phyloP scores from a whole-genome alignment of 2,797 vertebrate genomes.

The Schizopygopsis malacanthus region DNA sequence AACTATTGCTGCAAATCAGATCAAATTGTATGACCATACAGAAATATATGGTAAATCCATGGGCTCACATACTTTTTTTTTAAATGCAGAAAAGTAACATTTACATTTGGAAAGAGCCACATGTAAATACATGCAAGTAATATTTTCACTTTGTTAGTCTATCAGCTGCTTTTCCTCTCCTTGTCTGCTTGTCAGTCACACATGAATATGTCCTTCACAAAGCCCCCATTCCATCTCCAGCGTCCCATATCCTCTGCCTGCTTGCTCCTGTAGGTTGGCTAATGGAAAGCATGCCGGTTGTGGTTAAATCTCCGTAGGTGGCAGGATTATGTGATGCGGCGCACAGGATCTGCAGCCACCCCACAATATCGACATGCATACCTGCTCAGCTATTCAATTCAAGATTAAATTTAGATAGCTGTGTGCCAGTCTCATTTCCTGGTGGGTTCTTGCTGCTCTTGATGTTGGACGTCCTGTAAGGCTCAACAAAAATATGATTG shows the following conservation, averaged over 20 bases:
- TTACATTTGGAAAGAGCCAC: conserved; percentile 8
- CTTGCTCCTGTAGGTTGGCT: conserved; percentile 13
- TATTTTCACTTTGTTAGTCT: conserved; percentile 20
- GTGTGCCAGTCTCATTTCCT: conserved; percentile 48
- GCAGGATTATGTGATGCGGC: conserved; percentile 30
- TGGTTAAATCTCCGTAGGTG: conserved; percentile 25
- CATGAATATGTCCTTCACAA: conserved; percentile 41
- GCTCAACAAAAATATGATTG: conserved; percentile 33
- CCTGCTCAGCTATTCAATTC: conserved; percentile 24
- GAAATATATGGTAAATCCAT: too few relatives aligned
- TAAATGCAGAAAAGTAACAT: not conserved
- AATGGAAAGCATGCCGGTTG: conserved; percentile 51
- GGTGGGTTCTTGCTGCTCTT: conserved; percentile 46
- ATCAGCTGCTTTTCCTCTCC: conserved; percentile 11
- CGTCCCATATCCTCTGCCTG: conserved; percentile 3
- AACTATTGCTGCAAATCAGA: not conserved
- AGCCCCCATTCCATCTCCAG: not conserved
- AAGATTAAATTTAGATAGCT: conserved; percentile 53
- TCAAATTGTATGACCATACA: not conserved
- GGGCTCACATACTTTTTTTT: not conserved
- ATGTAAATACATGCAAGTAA: not conserved
- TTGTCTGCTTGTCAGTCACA: conserved; percentile 29
- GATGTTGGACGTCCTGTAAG: conserved; percentile 39
- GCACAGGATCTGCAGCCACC: not conserved
- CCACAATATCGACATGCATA: not conserved